Conservation (phyloP, 2,113 vertebrate genomes). For the Chlorodrepanis virens region DNA sequence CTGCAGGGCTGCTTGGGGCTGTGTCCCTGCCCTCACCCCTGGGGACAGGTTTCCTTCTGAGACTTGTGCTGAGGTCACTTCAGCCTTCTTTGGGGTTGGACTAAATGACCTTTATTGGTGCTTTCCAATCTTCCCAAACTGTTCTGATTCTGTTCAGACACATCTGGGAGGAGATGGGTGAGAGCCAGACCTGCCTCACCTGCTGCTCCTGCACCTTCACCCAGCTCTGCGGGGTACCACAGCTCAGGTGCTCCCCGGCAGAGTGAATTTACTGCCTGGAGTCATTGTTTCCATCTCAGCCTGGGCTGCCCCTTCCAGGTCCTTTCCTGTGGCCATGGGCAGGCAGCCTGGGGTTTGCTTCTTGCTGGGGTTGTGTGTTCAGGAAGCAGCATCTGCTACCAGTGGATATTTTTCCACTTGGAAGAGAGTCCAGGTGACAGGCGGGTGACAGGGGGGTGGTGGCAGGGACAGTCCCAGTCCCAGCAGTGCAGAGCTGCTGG, state of each 20-base stretch:
- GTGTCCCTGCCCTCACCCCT: neutral
- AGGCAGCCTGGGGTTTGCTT: neutral
- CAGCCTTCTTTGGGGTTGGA: neutral
- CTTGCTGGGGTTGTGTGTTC: neutral
- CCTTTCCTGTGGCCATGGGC: rapidly evolving
- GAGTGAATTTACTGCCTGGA: rapidly evolving
- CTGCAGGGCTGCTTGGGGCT: neutral
- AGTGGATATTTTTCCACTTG: rapidly evolving
- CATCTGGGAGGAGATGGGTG: neutral
- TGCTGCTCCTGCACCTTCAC: neutral
- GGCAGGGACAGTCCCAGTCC: neutral
- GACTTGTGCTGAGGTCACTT: neutral
- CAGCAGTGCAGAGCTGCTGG: neutral
- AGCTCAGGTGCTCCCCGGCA: neutral
- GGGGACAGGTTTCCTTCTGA: neutral
- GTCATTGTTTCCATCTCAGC: neutral
- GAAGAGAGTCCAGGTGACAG: neutral
- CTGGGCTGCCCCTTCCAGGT: neutral
- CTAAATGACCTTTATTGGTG: neutral
- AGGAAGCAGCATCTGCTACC: neutral
- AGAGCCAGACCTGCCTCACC: neutral
- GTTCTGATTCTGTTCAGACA: neutral
- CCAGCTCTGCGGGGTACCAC: neutral
- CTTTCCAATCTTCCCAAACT: neutral
- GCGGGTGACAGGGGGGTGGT: too few relatives aligned